Evolutionary conservation across 2,888 invertebrate genomes (phyloP).

Genomic region (Acanthosoma haemorrhoidale): DNA sequence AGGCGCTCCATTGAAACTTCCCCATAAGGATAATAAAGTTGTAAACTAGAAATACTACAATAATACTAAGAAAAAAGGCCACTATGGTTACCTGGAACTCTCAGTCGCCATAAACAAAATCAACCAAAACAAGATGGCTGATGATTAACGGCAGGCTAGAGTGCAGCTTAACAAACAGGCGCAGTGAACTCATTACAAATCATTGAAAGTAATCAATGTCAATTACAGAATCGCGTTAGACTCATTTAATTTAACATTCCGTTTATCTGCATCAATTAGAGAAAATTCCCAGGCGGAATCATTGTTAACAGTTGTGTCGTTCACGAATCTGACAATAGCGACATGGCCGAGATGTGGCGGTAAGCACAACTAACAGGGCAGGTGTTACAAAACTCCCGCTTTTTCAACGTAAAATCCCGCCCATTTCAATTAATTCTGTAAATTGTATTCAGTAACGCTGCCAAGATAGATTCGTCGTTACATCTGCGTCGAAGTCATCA

Average conservation of each 20-base stretch:
- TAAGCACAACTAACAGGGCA: constrained; percentile 22
- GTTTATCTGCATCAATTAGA: neutral
- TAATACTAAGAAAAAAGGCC: neutral
- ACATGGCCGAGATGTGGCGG: neutral
- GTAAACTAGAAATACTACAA: neutral
- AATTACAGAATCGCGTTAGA: neutral
- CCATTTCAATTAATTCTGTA: neutral
- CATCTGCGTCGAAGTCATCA: no score
- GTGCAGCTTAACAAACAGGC: constrained; percentile 20
- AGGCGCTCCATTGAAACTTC: neutral
- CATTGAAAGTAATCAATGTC: neutral
- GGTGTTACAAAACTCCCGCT: constrained; percentile 28
- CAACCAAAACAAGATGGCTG: constrained; percentile 43
- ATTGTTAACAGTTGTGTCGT: constrained; percentile 10
- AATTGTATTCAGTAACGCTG: no score
- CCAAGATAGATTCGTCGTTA: no score
- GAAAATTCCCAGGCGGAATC: neutral
- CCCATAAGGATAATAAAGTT: neutral
- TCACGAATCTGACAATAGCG: constrained; percentile 24
- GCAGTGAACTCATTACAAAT: neutral
- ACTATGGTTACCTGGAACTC: constrained; percentile 40
- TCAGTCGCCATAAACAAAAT: constrained; percentile 42
- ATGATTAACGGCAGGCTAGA: constrained; percentile 36
- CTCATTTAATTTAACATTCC: neutral
- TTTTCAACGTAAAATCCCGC: constrained; percentile 11